Evolutionary conservation across 2,888 invertebrate genomes (phyloP), one percentile per base, ranked within the genome.

Genomic region (Drosophila helvetica): DNA sequence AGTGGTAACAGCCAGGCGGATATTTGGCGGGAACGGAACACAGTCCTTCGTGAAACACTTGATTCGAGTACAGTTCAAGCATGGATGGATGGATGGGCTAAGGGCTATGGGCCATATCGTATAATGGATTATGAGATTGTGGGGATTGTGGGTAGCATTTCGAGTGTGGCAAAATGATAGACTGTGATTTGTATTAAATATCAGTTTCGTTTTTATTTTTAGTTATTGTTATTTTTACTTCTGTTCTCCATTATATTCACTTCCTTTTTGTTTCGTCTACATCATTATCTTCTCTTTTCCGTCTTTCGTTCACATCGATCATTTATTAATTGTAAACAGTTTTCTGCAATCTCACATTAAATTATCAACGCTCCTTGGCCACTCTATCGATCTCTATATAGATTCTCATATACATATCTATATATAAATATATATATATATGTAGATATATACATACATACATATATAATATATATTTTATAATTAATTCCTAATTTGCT

Each of bases 191-290:
- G 79, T 83, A 83, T 83, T 83, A 84, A 83, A 86, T 86, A 83
- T 86, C 82, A 86, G 79, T 81, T 83, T 86, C 71, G 68, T 59
- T 81, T 83, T 86, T 73, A 73, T 83, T 86, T 38, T 84, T 80
- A 75, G 69, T 83, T 83, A 78, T 86, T 86, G 72, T 81, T 86
- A 86, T 74, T 84, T 78, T 86, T 83, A 79, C 76, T 80, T 60
- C 67, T 70, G 54, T 62, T 78, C 51, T 71, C 58, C 57, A 51
- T 68, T 62, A 63, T 48, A 54, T 65, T 75, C 43, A 50, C 68
- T 65, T 75, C 42, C 30, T 19, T 55, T 52, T 67, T 18, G 48
- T 53, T 65, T 64, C 51, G 63, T 64, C 69, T 45, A 53, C 52
- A 48, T 68, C 50, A 42, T 56, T 47, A 45, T 25, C 17, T 51